Conservation (phyloP, 2,888 invertebrate genomes). For the Andrena hattorfiana region DNA sequence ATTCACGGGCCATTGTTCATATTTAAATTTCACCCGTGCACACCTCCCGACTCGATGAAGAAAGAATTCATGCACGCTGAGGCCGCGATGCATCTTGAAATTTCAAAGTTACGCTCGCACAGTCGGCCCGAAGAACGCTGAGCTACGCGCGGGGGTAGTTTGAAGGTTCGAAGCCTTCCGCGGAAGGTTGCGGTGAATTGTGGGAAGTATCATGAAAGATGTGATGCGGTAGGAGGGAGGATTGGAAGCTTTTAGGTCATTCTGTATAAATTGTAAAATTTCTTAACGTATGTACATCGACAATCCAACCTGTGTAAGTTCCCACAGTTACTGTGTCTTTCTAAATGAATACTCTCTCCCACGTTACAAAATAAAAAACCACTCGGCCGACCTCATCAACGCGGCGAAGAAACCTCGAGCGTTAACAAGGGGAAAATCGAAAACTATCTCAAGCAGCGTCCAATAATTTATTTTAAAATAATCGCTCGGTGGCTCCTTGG, state of each 20-base stretch:
- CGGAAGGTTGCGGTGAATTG: neutral
- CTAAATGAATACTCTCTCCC: too few species aligned
- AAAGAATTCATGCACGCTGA: neutral
- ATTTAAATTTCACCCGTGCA: conserved; percentile 36
- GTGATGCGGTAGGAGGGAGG: too few species aligned
- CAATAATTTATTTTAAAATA: neutral
- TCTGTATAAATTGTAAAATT: too few species aligned
- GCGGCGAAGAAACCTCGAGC: too few species aligned
- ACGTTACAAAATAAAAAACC: too few species aligned
- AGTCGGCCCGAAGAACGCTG: neutral
- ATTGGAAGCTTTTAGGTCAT: too few species aligned
- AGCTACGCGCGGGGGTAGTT: neutral
- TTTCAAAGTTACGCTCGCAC: neutral
- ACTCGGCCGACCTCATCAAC: too few species aligned
- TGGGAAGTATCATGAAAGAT: neutral
- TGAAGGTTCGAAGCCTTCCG: neutral
- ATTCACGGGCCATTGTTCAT: conserved; percentile 45
- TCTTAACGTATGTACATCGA: too few species aligned
- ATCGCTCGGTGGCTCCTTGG: neutral
- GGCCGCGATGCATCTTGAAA: conserved; percentile 28
- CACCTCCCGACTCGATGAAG: neutral
- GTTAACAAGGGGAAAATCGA: neutral
- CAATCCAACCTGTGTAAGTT: too few species aligned
- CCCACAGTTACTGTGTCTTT: too few species aligned
- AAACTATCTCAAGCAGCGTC: conserved; percentile 1